phyloP scores from a whole-genome alignment of 2,113 vertebrate genomes.

The Terrapene triunguis region DNA sequence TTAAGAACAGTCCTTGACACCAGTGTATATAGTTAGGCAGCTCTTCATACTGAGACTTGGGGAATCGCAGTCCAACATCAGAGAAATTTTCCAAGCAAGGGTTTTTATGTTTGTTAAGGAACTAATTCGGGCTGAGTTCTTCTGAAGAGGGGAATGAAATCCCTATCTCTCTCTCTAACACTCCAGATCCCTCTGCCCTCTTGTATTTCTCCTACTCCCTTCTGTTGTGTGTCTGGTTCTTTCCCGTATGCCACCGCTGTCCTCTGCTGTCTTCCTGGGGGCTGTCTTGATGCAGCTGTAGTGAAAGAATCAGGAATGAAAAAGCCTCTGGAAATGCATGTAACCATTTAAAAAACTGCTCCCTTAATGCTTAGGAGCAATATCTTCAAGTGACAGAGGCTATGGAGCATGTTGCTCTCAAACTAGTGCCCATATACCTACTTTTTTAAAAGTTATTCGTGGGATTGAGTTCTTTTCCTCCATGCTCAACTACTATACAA shows the following conservation, averaged over 20 bases:
- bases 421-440: neutral
- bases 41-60: rapidly evolving
- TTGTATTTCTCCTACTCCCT: neutral
- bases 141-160: neutral
- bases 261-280: neutral
- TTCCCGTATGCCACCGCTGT: neutral
- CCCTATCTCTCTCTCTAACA: neutral
- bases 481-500: neutral
- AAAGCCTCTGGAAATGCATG: neutral
- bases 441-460: neutral
- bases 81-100: neutral
- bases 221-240: neutral
- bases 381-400: neutral
- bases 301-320: neutral
- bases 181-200: neutral
- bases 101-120: neutral
- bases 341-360: neutral
- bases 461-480: neutral
- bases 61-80: neutral
- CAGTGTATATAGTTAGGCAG: neutral
- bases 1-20: neutral
- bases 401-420: neutral
- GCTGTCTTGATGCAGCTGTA: neutral
- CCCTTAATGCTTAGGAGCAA: neutral
- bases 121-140: neutral